phyloP scores from a whole-genome alignment of 2,797 vertebrate genomes.

The Buphagus erythrorhynchus region DNA sequence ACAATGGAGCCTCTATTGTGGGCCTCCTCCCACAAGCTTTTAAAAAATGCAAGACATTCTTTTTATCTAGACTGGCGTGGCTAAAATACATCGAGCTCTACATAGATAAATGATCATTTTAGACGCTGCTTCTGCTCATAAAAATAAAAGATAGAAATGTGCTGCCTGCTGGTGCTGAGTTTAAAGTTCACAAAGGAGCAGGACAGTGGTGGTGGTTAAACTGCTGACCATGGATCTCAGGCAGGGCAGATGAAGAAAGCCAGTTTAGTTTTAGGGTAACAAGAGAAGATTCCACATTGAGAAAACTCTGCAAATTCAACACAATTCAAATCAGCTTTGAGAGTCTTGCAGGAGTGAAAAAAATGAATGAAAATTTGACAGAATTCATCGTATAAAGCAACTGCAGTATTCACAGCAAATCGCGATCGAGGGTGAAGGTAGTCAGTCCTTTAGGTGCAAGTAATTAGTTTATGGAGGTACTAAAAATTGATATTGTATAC shows the following conservation, averaged over 20 bases:
- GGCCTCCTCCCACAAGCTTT: slow-evolving; percentile 60
- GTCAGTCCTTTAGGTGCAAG: not conserved
- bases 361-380: not conserved
- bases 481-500: not conserved
- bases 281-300: not conserved
- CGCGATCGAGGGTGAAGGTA: not conserved
- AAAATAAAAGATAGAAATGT: not conserved
- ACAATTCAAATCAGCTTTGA: not conserved
- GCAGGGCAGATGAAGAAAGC: not conserved
- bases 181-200: not conserved
- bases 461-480: not conserved
- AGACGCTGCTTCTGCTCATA: not conserved
- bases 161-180: not conserved
- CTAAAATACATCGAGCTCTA: slow-evolving; percentile 33
- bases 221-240: not conserved
- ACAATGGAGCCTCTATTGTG: slow-evolving; percentile 64
- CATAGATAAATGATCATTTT: slow-evolving; percentile 34
- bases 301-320: not conserved
- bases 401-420: not conserved
- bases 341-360: not conserved
- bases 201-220: not conserved
- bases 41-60: slow-evolving; percentile 52
- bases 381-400: not conserved
- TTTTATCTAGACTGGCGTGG: slow-evolving; percentile 56
- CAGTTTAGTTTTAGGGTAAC: not conserved